Percentiles rank a stretch among this genome's conserved stretches.
Evolutionary conservation across 2,113 vertebrate species (phyloP).

Genomic region (Crocuta crocuta): DNA sequence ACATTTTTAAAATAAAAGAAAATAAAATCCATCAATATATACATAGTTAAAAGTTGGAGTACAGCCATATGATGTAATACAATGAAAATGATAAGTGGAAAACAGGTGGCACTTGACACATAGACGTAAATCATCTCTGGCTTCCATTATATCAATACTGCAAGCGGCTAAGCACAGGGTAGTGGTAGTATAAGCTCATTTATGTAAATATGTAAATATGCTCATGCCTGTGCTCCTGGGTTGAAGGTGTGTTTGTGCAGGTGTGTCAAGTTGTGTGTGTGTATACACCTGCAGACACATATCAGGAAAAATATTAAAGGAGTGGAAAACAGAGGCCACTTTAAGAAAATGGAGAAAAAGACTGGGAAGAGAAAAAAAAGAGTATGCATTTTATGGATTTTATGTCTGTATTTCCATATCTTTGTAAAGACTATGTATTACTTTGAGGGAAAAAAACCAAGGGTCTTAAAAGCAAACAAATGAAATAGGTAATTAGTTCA

Average conservation of each 20-base stretch:
- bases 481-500: neutral
- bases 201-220: neutral
- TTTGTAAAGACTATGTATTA: neutral
- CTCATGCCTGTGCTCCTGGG: rapidly evolving
- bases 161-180: neutral
- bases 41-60: neutral
- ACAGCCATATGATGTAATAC: neutral
- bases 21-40: neutral
- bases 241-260: neutral
- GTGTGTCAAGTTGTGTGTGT: neutral
- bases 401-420: neutral
- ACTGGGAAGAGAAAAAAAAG: neutral
- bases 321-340: neutral
- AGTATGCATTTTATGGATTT: neutral
- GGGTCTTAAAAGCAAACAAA: neutral
- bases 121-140: neutral
- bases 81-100: neutral
- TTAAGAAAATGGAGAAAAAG: neutral
- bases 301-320: neutral
- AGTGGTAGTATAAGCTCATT: neutral
- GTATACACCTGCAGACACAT: neutral
- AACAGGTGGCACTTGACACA: neutral
- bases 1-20: too few species aligned
- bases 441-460: neutral
- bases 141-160: neutral